Conservation (phyloP, 2,797 vertebrate genomes). For the Cyclopterus lumpus region DNA sequence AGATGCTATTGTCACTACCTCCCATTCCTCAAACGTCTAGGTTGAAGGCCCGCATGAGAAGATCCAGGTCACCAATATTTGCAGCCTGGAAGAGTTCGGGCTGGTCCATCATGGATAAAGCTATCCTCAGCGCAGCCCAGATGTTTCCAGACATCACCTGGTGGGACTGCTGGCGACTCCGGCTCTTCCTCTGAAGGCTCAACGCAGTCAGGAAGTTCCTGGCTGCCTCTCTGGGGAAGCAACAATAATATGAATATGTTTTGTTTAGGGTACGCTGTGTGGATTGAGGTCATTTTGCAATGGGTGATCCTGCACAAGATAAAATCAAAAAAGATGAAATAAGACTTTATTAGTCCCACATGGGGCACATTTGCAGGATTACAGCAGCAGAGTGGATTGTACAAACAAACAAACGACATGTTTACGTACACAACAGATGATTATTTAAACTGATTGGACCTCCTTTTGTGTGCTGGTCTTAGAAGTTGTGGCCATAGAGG, state of each 20-base stretch:
- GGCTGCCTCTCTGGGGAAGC: constrained; percentile 91
- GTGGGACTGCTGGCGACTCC: constrained; percentile 93
- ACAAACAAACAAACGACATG: neutral
- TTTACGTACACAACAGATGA: neutral
- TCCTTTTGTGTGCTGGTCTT: too few relatives aligned
- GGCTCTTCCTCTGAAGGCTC: constrained; percentile 96
- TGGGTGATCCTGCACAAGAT: neutral
- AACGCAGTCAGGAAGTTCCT: constrained; percentile 98
- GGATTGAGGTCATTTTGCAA: neutral
- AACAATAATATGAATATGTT: constrained; percentile 37
- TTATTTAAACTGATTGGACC: too few relatives aligned
- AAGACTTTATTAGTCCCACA: neutral
- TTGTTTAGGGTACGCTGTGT: neutral
- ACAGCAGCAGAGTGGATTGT: neutral
- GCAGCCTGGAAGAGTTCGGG: constrained; percentile 98
- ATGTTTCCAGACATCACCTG: constrained; percentile 97
- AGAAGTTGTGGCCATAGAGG: too few relatives aligned
- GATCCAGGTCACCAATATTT: constrained; percentile 96
- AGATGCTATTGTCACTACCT: constrained; percentile 23
- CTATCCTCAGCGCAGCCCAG: constrained; percentile 96
- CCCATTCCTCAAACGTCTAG: constrained; percentile 88
- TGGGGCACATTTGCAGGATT: neutral
- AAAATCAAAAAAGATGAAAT: neutral
- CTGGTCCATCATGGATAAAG: constrained; percentile 98
- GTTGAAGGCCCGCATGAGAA: constrained; percentile 96